Evolutionary conservation across 2,113 vertebrate species (phyloP).

Genomic region (Sphaerodactylus townsendi): DNA sequence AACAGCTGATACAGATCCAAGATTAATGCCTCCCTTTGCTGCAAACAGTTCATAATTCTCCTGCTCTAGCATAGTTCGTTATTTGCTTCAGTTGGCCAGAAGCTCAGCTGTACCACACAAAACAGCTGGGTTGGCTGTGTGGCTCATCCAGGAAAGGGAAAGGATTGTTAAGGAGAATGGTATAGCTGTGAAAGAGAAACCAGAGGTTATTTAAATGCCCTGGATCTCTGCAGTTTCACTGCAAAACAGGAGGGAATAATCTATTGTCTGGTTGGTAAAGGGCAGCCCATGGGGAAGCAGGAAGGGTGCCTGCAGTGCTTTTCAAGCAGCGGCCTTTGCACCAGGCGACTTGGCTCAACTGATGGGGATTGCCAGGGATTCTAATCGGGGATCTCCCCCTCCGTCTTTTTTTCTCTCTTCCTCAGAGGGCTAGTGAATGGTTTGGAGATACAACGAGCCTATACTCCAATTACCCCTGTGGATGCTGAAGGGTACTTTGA

Average conservation of each 20-base stretch:
- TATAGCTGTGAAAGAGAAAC: conserved; percentile 1
- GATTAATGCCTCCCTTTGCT: neutral
- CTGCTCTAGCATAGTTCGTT: neutral
- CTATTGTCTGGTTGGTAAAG: conserved; percentile 19
- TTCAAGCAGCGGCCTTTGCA: neutral
- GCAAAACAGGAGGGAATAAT: conserved; percentile 29
- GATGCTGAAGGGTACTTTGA: conserved; percentile 78
- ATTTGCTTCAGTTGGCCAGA: neutral
- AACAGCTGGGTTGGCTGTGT: neutral
- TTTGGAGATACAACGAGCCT: conserved; percentile 81
- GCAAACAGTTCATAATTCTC: neutral
- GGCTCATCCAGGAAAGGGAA: conserved; percentile 6
- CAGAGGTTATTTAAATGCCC: conserved; percentile 21
- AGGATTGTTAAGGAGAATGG: neutral
- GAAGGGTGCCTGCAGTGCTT: conserved; percentile 26
- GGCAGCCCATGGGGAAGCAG: neutral
- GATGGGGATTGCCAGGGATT: neutral
- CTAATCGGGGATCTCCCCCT: conserved; percentile 14
- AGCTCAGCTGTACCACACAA: neutral
- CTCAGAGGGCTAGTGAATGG: conserved; percentile 73
- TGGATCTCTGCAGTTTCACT: conserved; percentile 21
- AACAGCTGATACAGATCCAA: neutral
- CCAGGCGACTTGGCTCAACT: conserved; percentile 10
- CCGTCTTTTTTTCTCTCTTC: conserved; percentile 27
- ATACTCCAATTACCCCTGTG: conserved; percentile 76